These are phyloP conservation scores for Gadus chalcogrammus DNA, from an alignment of 2,113 vertebrate species.

Conservation along the genomic window DNA sequence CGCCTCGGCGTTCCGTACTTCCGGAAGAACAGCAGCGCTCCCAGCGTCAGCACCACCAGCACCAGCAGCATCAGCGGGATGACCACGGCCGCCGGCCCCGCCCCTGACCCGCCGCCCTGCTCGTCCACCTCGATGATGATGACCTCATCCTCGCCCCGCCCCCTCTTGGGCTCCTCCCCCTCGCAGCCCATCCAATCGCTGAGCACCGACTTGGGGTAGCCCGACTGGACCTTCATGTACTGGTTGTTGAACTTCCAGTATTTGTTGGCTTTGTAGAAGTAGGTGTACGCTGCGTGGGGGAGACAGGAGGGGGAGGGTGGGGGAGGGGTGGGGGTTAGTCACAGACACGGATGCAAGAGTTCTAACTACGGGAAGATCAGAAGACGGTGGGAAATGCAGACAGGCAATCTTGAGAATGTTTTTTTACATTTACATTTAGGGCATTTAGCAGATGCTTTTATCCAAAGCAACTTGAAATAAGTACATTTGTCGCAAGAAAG, in stretches of 20 bases:
- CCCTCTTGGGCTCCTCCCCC: constrained; percentile 64
- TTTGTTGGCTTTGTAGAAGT: constrained; percentile 90
- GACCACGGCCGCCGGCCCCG: constrained; percentile 69
- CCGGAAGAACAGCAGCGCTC: constrained; percentile 81
- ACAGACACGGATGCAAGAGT: too few species aligned
- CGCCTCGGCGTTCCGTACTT: constrained; percentile 85
- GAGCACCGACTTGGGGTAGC: constrained; percentile 85
- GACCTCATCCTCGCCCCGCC: constrained; percentile 75
- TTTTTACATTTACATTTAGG: too few species aligned
- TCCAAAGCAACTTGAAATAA: too few species aligned
- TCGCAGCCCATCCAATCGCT: constrained; percentile 88
- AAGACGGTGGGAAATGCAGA: too few species aligned
- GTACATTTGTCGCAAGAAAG: too few species aligned
- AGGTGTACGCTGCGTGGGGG: constrained; percentile 77
- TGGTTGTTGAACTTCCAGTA: constrained; percentile 95
- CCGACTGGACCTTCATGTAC: constrained; percentile 84
- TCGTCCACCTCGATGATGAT: constrained; percentile 78
- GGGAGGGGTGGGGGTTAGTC: neutral
- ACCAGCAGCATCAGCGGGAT: constrained; percentile 81
- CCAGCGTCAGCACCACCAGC: constrained; percentile 77
- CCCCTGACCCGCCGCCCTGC: constrained; percentile 37
- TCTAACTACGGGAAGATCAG: too few species aligned
- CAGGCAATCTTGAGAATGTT: too few species aligned
- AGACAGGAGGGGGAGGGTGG: neutral
- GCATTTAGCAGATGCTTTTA: too few species aligned